Evolutionary conservation across 2,888 invertebrate species (phyloP).

Genomic region (Andrena haemorrhoa): DNA sequence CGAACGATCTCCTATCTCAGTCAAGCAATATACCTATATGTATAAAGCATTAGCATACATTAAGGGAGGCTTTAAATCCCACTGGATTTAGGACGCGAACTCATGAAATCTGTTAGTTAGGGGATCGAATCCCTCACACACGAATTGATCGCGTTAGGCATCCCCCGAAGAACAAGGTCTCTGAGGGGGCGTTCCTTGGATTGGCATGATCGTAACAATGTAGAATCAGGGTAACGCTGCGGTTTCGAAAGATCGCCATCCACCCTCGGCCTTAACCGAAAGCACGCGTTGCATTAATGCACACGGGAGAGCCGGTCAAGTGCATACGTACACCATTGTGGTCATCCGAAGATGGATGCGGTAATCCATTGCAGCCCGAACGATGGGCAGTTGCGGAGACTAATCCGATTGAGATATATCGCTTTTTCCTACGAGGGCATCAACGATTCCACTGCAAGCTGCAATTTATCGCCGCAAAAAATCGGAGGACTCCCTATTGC

Average conservation of each 20-base stretch:
- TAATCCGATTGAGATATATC: conserved; percentile 27
- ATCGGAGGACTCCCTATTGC: not conserved
- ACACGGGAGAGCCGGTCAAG: conserved; percentile 55
- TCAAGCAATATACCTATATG: too few species aligned
- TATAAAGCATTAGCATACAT: too few species aligned
- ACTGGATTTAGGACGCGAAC: not conserved
- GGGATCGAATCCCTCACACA: not conserved
- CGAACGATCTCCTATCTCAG: too few species aligned
- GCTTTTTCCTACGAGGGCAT: conserved; percentile 4
- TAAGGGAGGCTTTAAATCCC: too few species aligned
- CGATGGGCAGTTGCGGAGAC: conserved; percentile 30
- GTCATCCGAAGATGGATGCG: conserved; percentile 67
- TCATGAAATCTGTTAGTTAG: not conserved
- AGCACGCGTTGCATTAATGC: conserved; percentile 78
- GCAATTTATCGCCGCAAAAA: not conserved
- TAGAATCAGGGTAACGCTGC: conserved; percentile 69
- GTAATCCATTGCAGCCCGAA: conserved; percentile 48
- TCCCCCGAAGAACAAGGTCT: conserved; percentile 44
- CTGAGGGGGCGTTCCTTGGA: conserved; percentile 35
- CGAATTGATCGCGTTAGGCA: not conserved
- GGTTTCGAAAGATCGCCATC: conserved; percentile 73
- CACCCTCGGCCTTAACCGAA: conserved; percentile 73
- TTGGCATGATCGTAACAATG: conserved; percentile 60
- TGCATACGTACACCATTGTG: conserved; percentile 68
- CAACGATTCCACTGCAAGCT: not conserved